These are phyloP conservation scores for Apteryx owenii DNA, from an alignment of 2,113 vertebrate species.

Conservation along the genomic window DNA sequence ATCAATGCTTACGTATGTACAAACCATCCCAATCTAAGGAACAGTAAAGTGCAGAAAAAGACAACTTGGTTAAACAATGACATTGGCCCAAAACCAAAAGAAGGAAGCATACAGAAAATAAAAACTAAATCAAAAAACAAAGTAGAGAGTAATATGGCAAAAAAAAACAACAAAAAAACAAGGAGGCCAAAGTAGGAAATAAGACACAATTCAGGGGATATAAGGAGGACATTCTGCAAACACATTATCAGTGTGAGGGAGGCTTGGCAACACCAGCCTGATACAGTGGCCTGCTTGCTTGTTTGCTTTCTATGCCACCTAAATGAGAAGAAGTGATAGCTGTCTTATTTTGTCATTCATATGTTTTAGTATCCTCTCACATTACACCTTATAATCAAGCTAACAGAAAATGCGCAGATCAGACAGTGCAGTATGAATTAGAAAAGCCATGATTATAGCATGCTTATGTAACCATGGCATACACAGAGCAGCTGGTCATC, in stretches of 20 bases:
- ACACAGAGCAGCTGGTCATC: conserved; percentile 45
- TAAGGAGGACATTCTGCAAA: not conserved
- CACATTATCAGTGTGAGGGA: accelerated
- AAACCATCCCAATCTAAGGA: accelerated
- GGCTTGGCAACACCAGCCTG: not conserved
- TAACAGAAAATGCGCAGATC: not conserved
- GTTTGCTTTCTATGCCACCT: not conserved
- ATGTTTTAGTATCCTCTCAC: not conserved
- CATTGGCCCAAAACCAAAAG: not conserved
- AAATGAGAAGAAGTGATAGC: not conserved
- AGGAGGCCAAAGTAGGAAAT: not conserved
- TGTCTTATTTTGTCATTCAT: not conserved
- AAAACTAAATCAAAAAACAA: not conserved
- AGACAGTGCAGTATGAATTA: not conserved
- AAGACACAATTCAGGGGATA: not conserved
- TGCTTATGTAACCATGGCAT: not conserved
- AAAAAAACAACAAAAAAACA: too few species aligned
- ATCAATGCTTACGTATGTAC: not conserved
- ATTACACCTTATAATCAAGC: not conserved
- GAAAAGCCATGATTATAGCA: not conserved
- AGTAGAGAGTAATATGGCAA: not conserved
- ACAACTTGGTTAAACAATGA: not conserved
- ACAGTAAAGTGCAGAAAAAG: not conserved
- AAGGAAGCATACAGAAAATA: not conserved
- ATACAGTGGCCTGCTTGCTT: not conserved